These are phyloP conservation scores for Aphodius sticticus DNA, from an alignment of 2,888 invertebrate genomes.

Conservation along the genomic window DNA sequence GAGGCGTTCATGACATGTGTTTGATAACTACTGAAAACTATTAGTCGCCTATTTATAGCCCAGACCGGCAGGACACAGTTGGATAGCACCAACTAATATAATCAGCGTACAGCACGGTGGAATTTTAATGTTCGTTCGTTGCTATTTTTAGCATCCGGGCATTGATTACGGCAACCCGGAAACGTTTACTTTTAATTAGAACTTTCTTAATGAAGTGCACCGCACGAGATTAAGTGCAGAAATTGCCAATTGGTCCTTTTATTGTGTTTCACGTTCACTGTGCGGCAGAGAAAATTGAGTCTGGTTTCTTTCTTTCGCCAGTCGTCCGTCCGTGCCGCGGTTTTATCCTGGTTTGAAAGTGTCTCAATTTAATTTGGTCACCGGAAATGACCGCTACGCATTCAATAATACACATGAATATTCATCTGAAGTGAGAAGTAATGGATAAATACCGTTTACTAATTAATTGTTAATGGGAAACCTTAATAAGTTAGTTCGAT, in stretches of 20 bases:
- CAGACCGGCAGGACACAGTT: neutral
- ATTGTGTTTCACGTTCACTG: constrained; percentile 4
- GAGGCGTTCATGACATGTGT: neutral
- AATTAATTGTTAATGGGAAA: too few species aligned
- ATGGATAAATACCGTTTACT: neutral
- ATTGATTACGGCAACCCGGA: neutral
- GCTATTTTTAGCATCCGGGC: neutral
- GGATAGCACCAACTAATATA: neutral
- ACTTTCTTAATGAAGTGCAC: constrained; percentile 4
- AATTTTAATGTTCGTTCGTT: neutral
- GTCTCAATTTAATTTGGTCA: neutral
- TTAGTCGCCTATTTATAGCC: neutral
- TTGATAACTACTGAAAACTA: constrained; percentile 4
- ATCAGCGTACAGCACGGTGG: neutral
- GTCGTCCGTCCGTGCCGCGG: neutral
- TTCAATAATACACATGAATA: constrained; percentile 4
- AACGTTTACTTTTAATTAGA: constrained; percentile 4
- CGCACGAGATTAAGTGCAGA: neutral
- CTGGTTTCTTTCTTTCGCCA: neutral
- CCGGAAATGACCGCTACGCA: neutral
- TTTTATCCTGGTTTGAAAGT: neutral
- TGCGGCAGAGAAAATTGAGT: neutral
- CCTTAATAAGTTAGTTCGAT: neutral
- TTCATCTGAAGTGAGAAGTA: neutral
- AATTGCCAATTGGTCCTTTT: neutral